Evolutionary conservation across 1,140 invertebrate genomes (phyloP).

Genomic region (Pissodes strobi): DNA sequence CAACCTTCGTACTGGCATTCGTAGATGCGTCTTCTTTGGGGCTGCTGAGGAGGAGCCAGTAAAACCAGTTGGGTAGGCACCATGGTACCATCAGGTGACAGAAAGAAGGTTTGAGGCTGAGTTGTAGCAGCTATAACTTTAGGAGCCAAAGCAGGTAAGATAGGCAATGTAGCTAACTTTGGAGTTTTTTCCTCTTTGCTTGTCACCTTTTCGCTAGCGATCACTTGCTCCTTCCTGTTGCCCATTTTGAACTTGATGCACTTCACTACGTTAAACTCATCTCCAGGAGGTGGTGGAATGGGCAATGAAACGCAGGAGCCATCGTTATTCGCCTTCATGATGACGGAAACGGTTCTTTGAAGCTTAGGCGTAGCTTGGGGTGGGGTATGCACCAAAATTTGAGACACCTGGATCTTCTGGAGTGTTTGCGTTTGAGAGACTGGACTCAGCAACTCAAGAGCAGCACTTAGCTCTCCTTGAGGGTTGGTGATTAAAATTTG

Average conservation of each 20-base stretch:
- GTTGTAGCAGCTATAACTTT: slow-evolving; percentile 44
- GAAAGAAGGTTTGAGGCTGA: slow-evolving; percentile 46
- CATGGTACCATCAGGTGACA: slow-evolving; percentile 55
- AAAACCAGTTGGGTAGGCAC: slow-evolving; percentile 53
- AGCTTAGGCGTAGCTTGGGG: slow-evolving; percentile 57
- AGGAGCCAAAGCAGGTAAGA: slow-evolving; percentile 53
- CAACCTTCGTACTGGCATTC: slow-evolving; percentile 84
- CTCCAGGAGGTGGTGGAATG: slow-evolving; percentile 35
- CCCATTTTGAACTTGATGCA: slow-evolving; percentile 81
- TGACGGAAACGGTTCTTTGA: slow-evolving; percentile 67
- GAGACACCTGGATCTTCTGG: slow-evolving; percentile 19
- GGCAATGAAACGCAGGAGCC: slow-evolving; percentile 68
- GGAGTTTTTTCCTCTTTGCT: slow-evolving; percentile 32
- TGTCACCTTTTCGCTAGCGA: slow-evolving; percentile 60
- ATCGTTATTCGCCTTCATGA: slow-evolving; percentile 78
- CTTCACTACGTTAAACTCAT: slow-evolving; percentile 68
- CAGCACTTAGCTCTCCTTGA: not conserved
- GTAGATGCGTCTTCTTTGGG: slow-evolving; percentile 75
- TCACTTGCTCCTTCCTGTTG: slow-evolving; percentile 65
- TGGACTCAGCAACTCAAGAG: not conserved
- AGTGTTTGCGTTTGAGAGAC: not conserved
- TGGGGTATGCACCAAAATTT: slow-evolving; percentile 24
- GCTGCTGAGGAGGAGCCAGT: slow-evolving; percentile 59
- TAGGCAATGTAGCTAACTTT: slow-evolving; percentile 8
- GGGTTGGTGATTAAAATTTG: slow-evolving; percentile 23